Evolutionary conservation across 2,797 vertebrate genomes (phyloP), one percentile per base, ranked within the genome.

Genomic region (Falco biarmicus): DNA sequence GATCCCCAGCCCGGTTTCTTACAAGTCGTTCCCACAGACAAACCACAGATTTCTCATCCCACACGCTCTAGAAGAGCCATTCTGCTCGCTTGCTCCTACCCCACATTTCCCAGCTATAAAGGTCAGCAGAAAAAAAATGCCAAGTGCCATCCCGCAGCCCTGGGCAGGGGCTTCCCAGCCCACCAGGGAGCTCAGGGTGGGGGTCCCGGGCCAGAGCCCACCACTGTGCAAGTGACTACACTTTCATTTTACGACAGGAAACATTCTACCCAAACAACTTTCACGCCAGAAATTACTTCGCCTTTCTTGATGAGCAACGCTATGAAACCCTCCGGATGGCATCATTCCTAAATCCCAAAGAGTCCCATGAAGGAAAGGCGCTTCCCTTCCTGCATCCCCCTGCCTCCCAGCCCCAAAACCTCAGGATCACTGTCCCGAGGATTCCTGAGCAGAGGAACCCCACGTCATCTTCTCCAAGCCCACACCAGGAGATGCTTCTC

Each of bases 21-120:
- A 66, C 69, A 63, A 97, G 69, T 56, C 94, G 93, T 95, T 96
- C 92, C 94, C 94, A 95, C 45, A 73, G 91, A 81, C 95, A 94
- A 94, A 79, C 34, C 85, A 64, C 13, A 41, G 73, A 93, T 53
- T 96, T 61, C 92, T 87, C 73, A 84, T 51, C 95, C 92, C 96
- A 85, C 96, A 51, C 15, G 1, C 37, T 4, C 8, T 73, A 22
- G 10, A 59, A 76, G 77, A 76, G 75, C 82, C 87, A 63, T 20
- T 31, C 81, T 21, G 31, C 88, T 88, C 83, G 83, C 89, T 65
- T 64, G 81, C 69, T 70, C 92, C 87, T 29, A 17, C 56, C 81
- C 87, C 4, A 4, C 48, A 20, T 11, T 90, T 81, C 57, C 64
- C 84, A 78, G 65, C 61, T 41, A 18, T 5, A 66, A 73, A 86